Percentiles rank a stretch among this genome's conserved stretches.
phyloP scores from a whole-genome alignment of 2,113 vertebrate genomes.

The Cacatua alba region DNA sequence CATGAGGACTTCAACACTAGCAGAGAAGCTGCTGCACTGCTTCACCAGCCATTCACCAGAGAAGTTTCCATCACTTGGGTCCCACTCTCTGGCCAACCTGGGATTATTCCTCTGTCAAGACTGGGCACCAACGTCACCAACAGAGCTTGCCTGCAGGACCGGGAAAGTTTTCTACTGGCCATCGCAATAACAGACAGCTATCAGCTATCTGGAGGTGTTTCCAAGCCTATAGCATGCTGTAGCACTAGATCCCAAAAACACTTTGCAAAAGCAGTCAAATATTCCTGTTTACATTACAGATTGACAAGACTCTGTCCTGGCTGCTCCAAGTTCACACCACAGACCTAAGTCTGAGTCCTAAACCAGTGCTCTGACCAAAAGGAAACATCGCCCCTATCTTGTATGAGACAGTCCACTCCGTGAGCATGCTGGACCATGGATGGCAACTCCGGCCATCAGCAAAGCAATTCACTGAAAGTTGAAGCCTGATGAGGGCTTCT shows the following conservation, averaged over 20 bases:
- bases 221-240: background rate
- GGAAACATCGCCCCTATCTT: background rate
- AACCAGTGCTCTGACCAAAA: background rate
- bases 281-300: background rate
- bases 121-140: background rate
- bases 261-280: background rate
- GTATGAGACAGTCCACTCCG: background rate
- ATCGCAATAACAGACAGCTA: rapidly evolving
- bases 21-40: background rate
- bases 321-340: background rate
- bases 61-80: rapidly evolving
- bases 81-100: background rate
- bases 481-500: background rate
- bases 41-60: background rate
- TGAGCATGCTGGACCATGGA: rapidly evolving
- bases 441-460: background rate
- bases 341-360: background rate
- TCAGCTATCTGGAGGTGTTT: background rate
- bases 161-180: background rate
- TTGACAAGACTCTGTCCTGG: background rate
- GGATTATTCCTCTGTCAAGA: background rate
- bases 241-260: background rate
- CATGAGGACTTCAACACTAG: background rate
- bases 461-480: background rate
- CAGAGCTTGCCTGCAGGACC: background rate